Percentiles rank a stretch among this genome's conserved stretches.
Evolutionary conservation across 2,888 invertebrate genomes (phyloP).

Genomic region (Caenorhabditis sp.): DNA sequence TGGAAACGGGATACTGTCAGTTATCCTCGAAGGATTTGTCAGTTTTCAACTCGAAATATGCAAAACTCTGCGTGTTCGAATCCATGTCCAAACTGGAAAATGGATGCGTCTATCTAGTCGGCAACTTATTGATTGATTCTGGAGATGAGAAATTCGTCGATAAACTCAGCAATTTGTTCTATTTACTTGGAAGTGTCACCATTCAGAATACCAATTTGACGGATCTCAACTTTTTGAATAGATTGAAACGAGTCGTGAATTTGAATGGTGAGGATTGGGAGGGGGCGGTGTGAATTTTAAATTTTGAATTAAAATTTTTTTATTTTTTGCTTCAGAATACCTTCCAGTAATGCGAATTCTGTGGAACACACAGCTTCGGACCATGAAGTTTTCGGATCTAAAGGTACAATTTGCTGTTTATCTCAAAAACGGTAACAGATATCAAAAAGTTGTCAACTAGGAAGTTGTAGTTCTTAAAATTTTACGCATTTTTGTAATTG

Average conservation of each 20-base stretch:
- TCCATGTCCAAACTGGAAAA: conserved; percentile 1
- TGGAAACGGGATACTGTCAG: conserved; percentile 17
- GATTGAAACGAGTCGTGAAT: not conserved
- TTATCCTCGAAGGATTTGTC: not conserved
- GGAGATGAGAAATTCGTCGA: conserved; percentile 20
- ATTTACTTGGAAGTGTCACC: conserved; percentile 6
- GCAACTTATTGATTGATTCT: conserved; percentile 17
- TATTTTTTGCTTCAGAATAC: not conserved
- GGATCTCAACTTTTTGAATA: not conserved
- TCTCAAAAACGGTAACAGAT: too few species aligned
- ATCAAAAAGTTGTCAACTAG: too few species aligned
- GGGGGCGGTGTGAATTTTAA: too few species aligned
- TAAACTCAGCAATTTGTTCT: conserved; percentile 1
- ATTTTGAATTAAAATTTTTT: too few species aligned
- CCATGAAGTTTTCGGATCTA: not conserved
- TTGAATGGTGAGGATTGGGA: too few species aligned
- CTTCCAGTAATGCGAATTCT: not conserved
- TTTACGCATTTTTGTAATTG: too few species aligned
- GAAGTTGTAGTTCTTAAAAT: too few species aligned
- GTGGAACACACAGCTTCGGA: not conserved
- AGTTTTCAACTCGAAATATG: too few species aligned
- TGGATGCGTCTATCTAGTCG: not conserved
- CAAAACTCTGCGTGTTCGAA: conserved; percentile 1
- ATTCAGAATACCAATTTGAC: conserved; percentile 9
- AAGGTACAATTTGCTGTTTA: too few species aligned